These are phyloP conservation scores for Pyxicephalus adspersus DNA, from an alignment of 2,113 vertebrate genomes.

Conservation along the genomic window DNA sequence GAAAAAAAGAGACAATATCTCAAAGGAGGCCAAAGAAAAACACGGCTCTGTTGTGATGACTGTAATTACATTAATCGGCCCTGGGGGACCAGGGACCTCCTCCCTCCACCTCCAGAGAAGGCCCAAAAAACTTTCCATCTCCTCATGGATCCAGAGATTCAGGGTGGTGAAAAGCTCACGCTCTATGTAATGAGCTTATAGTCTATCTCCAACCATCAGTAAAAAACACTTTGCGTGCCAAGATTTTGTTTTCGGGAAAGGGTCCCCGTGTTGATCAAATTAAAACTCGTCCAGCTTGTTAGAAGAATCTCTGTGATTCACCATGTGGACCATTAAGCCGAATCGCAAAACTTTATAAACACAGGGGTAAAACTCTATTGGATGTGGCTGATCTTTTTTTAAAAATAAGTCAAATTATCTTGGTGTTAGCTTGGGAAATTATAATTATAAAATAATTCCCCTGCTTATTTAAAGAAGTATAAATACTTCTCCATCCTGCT, in stretches of 20 bases:
- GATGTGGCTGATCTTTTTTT: too few species aligned
- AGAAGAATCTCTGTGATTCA: too few species aligned
- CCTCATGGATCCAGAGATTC: background rate
- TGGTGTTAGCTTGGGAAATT: too few species aligned
- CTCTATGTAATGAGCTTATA: background rate
- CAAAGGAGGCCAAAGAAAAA: constrained; percentile 18
- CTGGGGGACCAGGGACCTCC: constrained; percentile 6
- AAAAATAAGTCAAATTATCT: too few species aligned
- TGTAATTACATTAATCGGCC: constrained; percentile 26
- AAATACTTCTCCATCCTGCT: too few species aligned
- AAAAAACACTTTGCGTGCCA: background rate
- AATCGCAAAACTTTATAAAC: too few species aligned
- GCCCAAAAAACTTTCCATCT: constrained; percentile 17
- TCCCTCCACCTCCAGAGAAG: background rate
- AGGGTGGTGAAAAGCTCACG: background rate
- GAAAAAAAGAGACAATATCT: background rate
- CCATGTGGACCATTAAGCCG: too few species aligned
- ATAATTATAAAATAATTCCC: too few species aligned
- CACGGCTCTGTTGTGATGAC: background rate
- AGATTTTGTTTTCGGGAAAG: background rate
- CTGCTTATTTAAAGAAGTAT: too few species aligned
- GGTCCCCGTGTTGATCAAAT: too few species aligned
- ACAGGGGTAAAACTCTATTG: too few species aligned
- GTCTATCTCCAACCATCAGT: background rate
- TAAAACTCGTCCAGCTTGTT: background rate